Percentiles rank a stretch among this genome's conserved stretches.
Conservation (phyloP, 2,113 vertebrate species). For the Garra rufa region DNA sequence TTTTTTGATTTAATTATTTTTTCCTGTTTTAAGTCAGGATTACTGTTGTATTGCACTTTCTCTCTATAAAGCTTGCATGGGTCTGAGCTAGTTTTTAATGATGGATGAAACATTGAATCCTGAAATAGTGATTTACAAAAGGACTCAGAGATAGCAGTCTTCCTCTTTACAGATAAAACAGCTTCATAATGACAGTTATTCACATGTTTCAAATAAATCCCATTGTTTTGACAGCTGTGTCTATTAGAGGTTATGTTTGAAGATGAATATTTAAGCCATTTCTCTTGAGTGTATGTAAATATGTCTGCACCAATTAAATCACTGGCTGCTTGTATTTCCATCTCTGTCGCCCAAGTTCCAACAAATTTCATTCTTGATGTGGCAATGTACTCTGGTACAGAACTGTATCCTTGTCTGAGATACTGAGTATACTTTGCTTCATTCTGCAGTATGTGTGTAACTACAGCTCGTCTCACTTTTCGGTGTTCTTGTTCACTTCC, state of each 20-base stretch:
- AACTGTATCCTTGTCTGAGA: neutral
- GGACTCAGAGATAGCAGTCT: rapidly evolving
- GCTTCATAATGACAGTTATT: neutral
- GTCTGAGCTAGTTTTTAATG: rapidly evolving
- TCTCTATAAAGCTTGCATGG: neutral
- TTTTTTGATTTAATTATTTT: too few species aligned
- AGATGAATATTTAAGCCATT: slow-evolving; percentile 14
- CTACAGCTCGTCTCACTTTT: neutral
- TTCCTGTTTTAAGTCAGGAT: neutral
- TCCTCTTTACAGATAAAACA: neutral
- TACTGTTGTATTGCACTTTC: neutral
- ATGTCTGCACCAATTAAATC: slow-evolving; percentile 20
- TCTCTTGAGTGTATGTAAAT: slow-evolving; percentile 5
- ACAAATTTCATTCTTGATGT: slow-evolving; percentile 24
- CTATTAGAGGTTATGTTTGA: neutral
- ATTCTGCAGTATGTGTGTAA: neutral
- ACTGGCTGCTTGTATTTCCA: slow-evolving; percentile 23
- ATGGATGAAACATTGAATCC: too few species aligned
- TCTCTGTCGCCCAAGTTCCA: slow-evolving; percentile 34
- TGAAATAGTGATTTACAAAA: neutral
- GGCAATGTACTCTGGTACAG: neutral
- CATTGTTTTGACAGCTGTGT: neutral
- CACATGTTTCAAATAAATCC: neutral
- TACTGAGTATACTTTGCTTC: neutral
- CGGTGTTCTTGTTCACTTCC: neutral